A percentile compares a stretch with the other conserved stretches of the same genome.
Evolutionary conservation across 2,888 invertebrate genomes (phyloP).

Genomic region (Agriopis aurantiaria): DNA sequence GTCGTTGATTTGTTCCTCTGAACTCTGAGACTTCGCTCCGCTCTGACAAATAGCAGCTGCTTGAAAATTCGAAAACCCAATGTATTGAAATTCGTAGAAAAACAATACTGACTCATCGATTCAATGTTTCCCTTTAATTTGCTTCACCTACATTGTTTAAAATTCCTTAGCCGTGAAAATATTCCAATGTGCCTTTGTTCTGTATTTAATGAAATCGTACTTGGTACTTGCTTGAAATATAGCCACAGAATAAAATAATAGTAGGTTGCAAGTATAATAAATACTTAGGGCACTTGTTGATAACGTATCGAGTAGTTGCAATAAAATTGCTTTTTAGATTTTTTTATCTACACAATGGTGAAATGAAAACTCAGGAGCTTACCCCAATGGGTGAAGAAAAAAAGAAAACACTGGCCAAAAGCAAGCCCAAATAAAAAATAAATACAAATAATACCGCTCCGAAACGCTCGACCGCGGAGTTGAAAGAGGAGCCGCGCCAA

Average conservation of each 20-base stretch:
- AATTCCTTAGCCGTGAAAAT: slow-evolving; percentile 13
- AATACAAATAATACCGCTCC: slow-evolving; percentile 25
- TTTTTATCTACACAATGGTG: background rate
- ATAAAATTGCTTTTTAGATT: background rate
- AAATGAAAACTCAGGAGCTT: background rate
- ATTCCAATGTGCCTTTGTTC: slow-evolving; percentile 10
- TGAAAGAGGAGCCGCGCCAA: slow-evolving; percentile 57
- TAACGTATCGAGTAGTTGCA: background rate
- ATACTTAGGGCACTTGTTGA: background rate
- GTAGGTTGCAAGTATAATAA: background rate
- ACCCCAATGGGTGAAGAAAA: background rate
- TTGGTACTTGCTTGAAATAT: background rate
- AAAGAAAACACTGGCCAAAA: slow-evolving; percentile 21
- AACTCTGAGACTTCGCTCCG: background rate
- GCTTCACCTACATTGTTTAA: background rate
- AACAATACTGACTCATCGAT: slow-evolving; percentile 11
- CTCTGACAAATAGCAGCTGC: background rate
- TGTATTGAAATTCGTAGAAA: slow-evolving; percentile 1
- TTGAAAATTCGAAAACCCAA: background rate
- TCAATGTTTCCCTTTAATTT: slow-evolving; percentile 1
- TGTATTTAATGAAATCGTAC: background rate
- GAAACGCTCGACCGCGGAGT: slow-evolving; percentile 23
- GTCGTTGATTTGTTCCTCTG: too few relatives aligned
- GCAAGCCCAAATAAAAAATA: slow-evolving; percentile 15
- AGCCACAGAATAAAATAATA: background rate